Conservation (phyloP, 2,113 vertebrate genomes). For the Charadrius vociferus region DNA sequence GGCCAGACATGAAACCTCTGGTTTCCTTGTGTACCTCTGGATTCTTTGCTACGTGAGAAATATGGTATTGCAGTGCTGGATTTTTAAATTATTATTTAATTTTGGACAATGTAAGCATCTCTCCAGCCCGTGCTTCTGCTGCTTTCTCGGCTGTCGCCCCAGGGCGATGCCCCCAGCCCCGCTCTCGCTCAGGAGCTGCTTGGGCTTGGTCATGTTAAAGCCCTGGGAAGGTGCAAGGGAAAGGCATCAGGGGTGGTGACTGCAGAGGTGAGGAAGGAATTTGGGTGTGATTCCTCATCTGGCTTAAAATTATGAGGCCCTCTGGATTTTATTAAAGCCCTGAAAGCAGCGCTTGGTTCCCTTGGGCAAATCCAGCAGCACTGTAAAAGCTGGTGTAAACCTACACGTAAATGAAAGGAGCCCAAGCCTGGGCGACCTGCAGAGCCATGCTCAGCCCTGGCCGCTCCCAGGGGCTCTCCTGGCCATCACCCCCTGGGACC, state of each 20-base stretch:
- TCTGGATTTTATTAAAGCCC: not conserved
- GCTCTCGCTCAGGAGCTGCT: fast-evolving
- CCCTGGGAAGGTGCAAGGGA: not conserved
- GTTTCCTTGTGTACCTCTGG: not conserved
- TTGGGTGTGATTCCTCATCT: slow-evolving; percentile 7
- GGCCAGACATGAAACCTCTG: not conserved
- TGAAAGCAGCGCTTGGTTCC: not conserved
- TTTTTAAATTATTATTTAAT: not conserved
- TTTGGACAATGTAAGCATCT: not conserved
- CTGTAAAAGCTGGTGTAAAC: not conserved
- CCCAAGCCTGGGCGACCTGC: not conserved
- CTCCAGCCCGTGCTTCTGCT: not conserved
- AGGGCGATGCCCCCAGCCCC: not conserved
- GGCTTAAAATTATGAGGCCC: not conserved
- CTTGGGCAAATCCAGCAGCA: not conserved
- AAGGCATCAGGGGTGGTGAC: not conserved
- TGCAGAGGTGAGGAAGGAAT: not conserved
- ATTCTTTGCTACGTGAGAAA: not conserved
- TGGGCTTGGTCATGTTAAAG: not conserved
- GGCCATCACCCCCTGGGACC: not conserved
- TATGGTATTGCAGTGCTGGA: not conserved
- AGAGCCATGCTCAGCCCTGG: not conserved
- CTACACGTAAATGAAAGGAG: not conserved
- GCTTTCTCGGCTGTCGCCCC: not conserved
- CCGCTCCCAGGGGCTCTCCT: not conserved